These are phyloP conservation scores for Megaptera novaeangliae DNA, from an alignment of 2,113 vertebrate species.

Conservation along the genomic window DNA sequence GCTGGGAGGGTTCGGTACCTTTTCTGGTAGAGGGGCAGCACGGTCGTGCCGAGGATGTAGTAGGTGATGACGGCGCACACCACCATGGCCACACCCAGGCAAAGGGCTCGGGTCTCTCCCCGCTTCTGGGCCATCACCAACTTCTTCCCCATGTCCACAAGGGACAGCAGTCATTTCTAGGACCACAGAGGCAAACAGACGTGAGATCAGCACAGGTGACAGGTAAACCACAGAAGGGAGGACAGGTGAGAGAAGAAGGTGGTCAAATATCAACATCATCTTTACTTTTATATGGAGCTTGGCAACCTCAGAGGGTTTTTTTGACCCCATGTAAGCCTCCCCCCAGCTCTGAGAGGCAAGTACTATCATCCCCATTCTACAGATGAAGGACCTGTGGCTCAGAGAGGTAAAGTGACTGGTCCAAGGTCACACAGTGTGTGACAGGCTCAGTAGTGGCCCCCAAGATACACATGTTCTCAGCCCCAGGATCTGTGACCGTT, in stretches of 20 bases:
- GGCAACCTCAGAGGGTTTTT: neutral
- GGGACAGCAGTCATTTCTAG: slow-evolving; percentile 49
- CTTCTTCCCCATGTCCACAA: slow-evolving; percentile 81
- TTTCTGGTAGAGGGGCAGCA: slow-evolving; percentile 80
- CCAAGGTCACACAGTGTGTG: neutral
- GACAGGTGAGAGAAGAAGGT: too few species aligned
- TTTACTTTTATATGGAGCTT: neutral
- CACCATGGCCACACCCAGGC: slow-evolving; percentile 83
- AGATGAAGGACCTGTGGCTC: neutral
- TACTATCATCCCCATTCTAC: neutral
- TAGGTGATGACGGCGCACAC: slow-evolving; percentile 81
- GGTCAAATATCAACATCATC: neutral
- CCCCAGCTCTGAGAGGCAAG: neutral
- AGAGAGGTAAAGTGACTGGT: neutral
- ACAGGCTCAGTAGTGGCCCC: neutral
- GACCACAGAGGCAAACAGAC: neutral
- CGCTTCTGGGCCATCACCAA: slow-evolving; percentile 83
- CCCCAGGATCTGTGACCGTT: neutral
- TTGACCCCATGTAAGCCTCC: accelerated
- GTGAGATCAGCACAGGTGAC: neutral
- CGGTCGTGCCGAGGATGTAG: slow-evolving; percentile 80
- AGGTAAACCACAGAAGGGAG: too few species aligned
- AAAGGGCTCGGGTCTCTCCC: slow-evolving; percentile 83
- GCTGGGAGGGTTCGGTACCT: slow-evolving; percentile 70
- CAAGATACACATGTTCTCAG: neutral